Evolutionary conservation across 2,113 vertebrate genomes (phyloP).

Genomic region (Amphilophus citrinellus): DNA sequence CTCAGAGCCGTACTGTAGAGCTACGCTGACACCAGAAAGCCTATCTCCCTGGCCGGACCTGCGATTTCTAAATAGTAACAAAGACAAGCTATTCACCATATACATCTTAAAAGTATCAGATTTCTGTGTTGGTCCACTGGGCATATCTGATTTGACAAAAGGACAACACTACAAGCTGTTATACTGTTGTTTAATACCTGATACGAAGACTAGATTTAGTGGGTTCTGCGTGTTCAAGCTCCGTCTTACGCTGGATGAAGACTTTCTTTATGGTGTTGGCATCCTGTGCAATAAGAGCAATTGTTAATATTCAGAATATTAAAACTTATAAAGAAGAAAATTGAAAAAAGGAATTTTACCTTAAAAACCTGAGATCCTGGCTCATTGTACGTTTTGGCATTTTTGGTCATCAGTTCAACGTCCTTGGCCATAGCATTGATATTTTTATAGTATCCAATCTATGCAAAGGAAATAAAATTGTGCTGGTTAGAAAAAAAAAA

Average conservation of each 20-base stretch:
- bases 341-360: slow-evolving; percentile 74
- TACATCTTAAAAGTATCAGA: background rate
- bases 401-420: slow-evolving; percentile 96
- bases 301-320: background rate
- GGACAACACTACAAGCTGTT: background rate
- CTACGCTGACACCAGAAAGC: slow-evolving; percentile 92
- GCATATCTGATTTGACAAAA: background rate
- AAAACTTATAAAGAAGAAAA: slow-evolving; percentile 26
- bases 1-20: slow-evolving; percentile 95
- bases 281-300: slow-evolving; percentile 84
- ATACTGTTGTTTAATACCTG: slow-evolving; percentile 81
- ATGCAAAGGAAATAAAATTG: slow-evolving; percentile 5
- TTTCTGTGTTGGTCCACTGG: background rate
- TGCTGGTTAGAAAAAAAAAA: background rate
- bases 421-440: slow-evolving; percentile 97
- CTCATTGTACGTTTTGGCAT: slow-evolving; percentile 99
- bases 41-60: slow-evolving; percentile 94
- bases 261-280: slow-evolving; percentile 98
- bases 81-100: slow-evolving; percentile 1
- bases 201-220: slow-evolving; percentile 95
- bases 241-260: slow-evolving; percentile 94
- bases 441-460: slow-evolving; percentile 96
- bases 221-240: slow-evolving; percentile 95
- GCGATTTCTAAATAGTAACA: slow-evolving; percentile 86
- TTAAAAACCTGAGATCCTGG: slow-evolving; percentile 99